Conservation (phyloP, 2,113 vertebrate species). For the Nesogale talazaci region DNA sequence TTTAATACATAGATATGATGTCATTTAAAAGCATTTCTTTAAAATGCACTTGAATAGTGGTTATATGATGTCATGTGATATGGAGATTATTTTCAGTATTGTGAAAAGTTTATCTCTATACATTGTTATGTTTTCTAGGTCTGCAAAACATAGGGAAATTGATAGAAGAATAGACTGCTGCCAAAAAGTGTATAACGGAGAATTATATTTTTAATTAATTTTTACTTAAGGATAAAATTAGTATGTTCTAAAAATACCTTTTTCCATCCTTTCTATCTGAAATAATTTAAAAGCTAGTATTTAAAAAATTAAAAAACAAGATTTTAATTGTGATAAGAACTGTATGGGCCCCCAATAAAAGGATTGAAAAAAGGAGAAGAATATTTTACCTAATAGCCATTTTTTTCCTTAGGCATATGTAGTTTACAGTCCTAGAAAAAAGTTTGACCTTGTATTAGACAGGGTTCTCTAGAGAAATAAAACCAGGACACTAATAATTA, state of each 20-base stretch:
- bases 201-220: background rate
- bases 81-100: slow-evolving; percentile 12
- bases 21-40: background rate
- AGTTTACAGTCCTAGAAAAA: background rate
- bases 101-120: background rate
- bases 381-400: background rate
- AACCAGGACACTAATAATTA: no score
- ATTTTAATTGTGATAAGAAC: background rate
- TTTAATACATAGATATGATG: background rate
- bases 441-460: no score
- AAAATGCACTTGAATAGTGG: background rate
- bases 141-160: background rate
- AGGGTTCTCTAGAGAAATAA: no score
- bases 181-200: background rate
- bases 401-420: background rate
- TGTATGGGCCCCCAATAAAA: no score
- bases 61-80: background rate
- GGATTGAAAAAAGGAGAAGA: slow-evolving; percentile 5
- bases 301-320: slow-evolving; percentile 8
- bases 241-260: background rate
- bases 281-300: slow-evolving; percentile 14
- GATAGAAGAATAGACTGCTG: background rate
- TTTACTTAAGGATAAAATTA: background rate
- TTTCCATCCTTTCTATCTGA: background rate
- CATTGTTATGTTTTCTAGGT: background rate